phyloP scores from a whole-genome alignment of 1,140 invertebrate genomes.

The roundworm (Caenorhabditis elegans) region DNA sequence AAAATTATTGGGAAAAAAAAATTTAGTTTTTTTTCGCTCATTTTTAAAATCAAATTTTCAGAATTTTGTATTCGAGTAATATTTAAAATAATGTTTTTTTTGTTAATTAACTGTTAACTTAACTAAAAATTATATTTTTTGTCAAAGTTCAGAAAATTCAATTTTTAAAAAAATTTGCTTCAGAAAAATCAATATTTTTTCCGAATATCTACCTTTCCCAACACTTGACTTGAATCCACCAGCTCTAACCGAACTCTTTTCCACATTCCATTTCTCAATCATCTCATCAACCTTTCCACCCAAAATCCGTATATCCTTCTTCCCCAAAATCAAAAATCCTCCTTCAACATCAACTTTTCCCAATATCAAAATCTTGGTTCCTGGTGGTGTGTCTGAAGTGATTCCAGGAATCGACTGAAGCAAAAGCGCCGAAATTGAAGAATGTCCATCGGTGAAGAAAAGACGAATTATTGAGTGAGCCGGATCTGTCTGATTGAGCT shows the following conservation, averaged over 20 bases:
- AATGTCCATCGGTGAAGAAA: background rate
- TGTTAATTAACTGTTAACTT: too few species aligned
- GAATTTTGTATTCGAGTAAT: too few species aligned
- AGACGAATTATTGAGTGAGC: background rate
- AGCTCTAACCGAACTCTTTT: background rate
- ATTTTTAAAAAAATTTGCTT: too few species aligned
- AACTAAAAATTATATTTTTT: too few species aligned
- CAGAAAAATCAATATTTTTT: too few species aligned
- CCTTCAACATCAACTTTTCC: background rate
- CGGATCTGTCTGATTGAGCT: background rate
- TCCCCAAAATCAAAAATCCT: background rate
- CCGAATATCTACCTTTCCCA: conserved; percentile 4
- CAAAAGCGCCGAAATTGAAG: background rate
- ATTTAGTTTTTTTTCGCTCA: too few species aligned
- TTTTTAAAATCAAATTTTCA: too few species aligned
- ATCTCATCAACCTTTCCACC: background rate
- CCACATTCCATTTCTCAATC: conserved; percentile 19
- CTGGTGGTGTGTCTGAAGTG: background rate
- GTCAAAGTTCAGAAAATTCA: too few species aligned
- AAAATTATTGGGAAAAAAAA: too few species aligned
- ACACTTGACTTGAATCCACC: conserved; percentile 5
- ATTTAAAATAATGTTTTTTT: too few species aligned
- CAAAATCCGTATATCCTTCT: background rate
- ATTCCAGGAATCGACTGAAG: conserved; percentile 7
- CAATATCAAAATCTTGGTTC: background rate